Evolutionary conservation across 2,797 vertebrate genomes (phyloP), one percentile per base, ranked within the genome.

Genomic region (Myripristis murdjan): DNA sequence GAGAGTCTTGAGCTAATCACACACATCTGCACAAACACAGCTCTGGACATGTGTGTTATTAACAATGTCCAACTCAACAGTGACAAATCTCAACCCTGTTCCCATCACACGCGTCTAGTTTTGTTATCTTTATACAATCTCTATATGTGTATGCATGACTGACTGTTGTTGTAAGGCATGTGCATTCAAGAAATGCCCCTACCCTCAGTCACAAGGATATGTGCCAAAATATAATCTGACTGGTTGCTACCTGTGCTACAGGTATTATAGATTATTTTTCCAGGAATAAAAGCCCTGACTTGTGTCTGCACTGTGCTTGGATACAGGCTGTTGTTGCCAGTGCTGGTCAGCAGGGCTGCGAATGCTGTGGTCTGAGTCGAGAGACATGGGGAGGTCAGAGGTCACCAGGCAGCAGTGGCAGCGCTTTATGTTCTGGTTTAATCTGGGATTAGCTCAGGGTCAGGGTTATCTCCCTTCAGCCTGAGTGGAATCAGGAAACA

Each of bases 391-490:
- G 64, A 82, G 86, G 81, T 90, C 77, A 90, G 58, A 87, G 91
- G 86, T 92, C 73, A 15, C 56, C 26, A 66, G 77, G 77, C 86
- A 82, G 83, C 81, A 87, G 87, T 70, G 70, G 87, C 73, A 68
- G 62, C 26, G 78, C 86, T 90, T 88, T 85, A 80, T 86, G 87
- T 81, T 87, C 82, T 76, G 86, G 79, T 91, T 90, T 92, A 95
- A 94, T 93, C 91, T 84, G 79, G 90, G 90, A 94, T 95, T 94
- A 95, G 70, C 84, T 90, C 70, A 67, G 87, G 93, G 88, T 92
- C 88, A 91, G 91, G 83, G 91, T 93, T 92, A 93, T 91, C 90
- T 89, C 84, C 80, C 75, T 82, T 76, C 73, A 56, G 73, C 79
- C 88, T 87, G 85, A 91, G 86, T 53, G 61, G 90, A 93, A 91